These are phyloP conservation scores for Neostethus bicornis DNA, from an alignment of 2,797 vertebrate genomes.

Conservation along the genomic window DNA sequence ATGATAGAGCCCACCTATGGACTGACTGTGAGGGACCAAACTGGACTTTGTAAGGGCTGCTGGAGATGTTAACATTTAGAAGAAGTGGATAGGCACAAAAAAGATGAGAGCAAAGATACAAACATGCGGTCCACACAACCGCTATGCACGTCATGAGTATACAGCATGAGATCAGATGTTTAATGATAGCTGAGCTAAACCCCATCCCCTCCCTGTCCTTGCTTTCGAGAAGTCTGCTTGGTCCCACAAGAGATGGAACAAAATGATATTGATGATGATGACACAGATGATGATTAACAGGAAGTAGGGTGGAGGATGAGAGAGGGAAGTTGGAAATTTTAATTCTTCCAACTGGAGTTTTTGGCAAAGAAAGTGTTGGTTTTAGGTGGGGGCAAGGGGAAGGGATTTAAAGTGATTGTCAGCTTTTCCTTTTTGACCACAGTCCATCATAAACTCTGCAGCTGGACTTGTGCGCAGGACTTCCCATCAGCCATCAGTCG, in stretches of 20 bases:
- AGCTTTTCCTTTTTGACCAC: conserved; percentile 62
- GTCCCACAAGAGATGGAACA: conserved; percentile 20
- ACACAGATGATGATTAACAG: conserved; percentile 47
- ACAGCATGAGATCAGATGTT: conserved; percentile 58
- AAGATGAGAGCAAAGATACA: conserved; percentile 6
- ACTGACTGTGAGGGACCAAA: conserved; percentile 36
- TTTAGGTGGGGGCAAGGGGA: conserved; percentile 7
- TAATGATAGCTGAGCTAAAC: conserved; percentile 42
- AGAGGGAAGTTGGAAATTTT: conserved; percentile 6
- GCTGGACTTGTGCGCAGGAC: conserved; percentile 42
- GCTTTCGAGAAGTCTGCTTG: conserved; percentile 25
- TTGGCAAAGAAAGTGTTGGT: conserved; percentile 25
- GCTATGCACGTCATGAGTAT: conserved; percentile 29
- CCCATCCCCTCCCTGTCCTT: conserved; percentile 26
- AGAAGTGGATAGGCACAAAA: conserved; percentile 15
- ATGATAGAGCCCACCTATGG: conserved; percentile 50
- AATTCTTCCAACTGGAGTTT: conserved; percentile 28
- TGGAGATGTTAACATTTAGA: conserved; percentile 23
- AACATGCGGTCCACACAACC: conserved; percentile 9
- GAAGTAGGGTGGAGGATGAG: conserved; percentile 24
- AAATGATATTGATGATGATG: conserved; percentile 33
- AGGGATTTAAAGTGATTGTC: conserved; percentile 42
- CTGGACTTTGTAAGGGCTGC: conserved; percentile 45
- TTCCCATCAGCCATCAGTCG: conserved; percentile 64
- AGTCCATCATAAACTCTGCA: conserved; percentile 57